Base-by-base conservation (phyloP, 2,113 vertebrate species). In the Gymnobelideus leadbeateri region DNA sequence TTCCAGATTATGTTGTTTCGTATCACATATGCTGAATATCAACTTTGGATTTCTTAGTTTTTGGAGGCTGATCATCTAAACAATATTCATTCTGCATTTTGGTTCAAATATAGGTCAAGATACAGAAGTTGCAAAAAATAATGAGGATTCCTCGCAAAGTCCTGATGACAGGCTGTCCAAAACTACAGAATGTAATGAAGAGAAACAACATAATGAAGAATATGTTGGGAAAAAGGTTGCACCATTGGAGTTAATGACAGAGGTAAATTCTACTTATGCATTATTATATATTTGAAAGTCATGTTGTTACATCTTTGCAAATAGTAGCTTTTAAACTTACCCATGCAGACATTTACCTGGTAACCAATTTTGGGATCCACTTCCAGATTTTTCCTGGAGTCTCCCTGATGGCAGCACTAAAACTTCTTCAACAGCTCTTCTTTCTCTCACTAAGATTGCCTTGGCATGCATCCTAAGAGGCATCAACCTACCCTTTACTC, bases 181-280 rank as follows among this genome's bases (percentile, higher is more conserved):
- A 92, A 96, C 96, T 91, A 49, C 68, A n/a, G 96, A 97, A 55
- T 93, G 52, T 49, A 96, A 94, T 84, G 96, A n/a, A 49, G 97
- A 97, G 68, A 96, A 97, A 28, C 91, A 96, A 77, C 92, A 50
- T 24, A 93, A 95, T 84, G 97, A 96, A 52, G 94, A 97, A 91
- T 92, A 94, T 51, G 96, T 95, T 57, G 96, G 98, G 96, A 97
- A 96, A 21, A 55, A 77, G 28, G 97, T n/a, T 52, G 98, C 99
- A 95, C 99, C 99, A 12, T 93, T 99, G 93, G 98, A 98, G 95
- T 97, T 99, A 92, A 98, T 99, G 96, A 98, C 98, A 89, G 97
- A 99, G 98, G 98, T 99, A 98, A 98, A 95, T 84, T 96, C 92
- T 93, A 49, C 51, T n/a, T 93, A 31, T 92, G 0, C 8, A 23